phyloP scores from a whole-genome alignment of 2,797 vertebrate species.

The Tokudaia tokunoshimensis region DNA sequence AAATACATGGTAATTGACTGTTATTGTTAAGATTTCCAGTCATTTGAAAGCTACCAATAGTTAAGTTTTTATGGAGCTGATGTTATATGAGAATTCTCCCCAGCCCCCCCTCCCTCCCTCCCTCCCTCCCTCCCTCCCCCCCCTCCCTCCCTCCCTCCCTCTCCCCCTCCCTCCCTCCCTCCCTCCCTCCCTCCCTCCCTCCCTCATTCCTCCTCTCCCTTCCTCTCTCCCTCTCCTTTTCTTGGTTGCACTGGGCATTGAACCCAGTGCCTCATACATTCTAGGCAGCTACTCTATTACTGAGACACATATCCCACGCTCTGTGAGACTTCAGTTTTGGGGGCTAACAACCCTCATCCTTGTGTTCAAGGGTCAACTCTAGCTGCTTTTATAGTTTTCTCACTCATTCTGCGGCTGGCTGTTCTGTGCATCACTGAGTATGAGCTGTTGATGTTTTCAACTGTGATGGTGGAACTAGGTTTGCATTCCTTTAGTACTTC shows the following conservation, averaged over 20 bases:
- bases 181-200: not conserved
- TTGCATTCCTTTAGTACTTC: not conserved
- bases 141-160: accelerated
- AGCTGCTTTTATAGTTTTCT: not conserved
- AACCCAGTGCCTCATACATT: not conserved
- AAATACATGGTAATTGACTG: not conserved
- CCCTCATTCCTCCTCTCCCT: not conserved
- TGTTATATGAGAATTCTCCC: not conserved
- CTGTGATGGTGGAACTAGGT: not conserved
- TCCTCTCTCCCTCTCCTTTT: not conserved
- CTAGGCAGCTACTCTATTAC: not conserved
- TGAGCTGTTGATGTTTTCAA: not conserved
- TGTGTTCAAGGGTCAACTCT: not conserved
- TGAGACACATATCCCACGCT: not conserved
- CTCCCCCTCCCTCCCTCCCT: not conserved
- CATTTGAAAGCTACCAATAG: not conserved
- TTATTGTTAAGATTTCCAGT: not conserved
- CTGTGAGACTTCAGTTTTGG: not conserved
- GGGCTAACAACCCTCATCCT: not conserved
- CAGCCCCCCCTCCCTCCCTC: too few relatives aligned
- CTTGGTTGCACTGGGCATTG: not conserved
- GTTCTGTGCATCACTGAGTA: too few relatives aligned
- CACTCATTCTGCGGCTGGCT: not conserved
- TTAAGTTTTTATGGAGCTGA: not conserved
- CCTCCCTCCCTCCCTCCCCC: too few relatives aligned